These are phyloP conservation scores for Chalcis sispes DNA, from an alignment of 2,888 invertebrate species.

Conservation along the genomic window DNA sequence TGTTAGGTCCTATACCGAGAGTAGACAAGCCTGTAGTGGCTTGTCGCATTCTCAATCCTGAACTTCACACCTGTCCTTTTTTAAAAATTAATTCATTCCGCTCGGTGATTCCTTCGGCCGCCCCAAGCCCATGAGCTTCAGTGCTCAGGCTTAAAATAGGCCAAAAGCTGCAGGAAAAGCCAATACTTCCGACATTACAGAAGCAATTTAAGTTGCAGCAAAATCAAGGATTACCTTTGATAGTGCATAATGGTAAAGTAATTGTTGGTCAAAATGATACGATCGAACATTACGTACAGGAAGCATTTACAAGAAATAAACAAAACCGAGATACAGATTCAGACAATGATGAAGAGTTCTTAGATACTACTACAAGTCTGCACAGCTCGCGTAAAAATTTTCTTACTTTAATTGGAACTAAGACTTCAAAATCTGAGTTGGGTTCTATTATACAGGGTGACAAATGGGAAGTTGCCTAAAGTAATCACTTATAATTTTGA, in stretches of 20 bases:
- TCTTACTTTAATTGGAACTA: slow-evolving; percentile 65
- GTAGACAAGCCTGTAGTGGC: too few relatives aligned
- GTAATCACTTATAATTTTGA: background rate
- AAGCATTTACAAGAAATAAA: slow-evolving; percentile 56
- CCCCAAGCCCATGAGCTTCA: too few relatives aligned
- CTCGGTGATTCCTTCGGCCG: too few relatives aligned
- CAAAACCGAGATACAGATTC: slow-evolving; percentile 66
- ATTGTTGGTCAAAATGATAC: slow-evolving; percentile 65
- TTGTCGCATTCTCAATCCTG: too few relatives aligned
- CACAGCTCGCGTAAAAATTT: slow-evolving; percentile 65
- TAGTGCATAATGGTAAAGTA: slow-evolving; percentile 61
- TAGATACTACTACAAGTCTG: slow-evolving; percentile 72
- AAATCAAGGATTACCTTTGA: slow-evolving; percentile 58
- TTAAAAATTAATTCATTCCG: too few relatives aligned
- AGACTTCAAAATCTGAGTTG: slow-evolving; percentile 52
- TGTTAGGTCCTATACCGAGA: too few relatives aligned
- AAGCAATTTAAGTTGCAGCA: slow-evolving; percentile 56
- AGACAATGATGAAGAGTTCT: slow-evolving; percentile 72
- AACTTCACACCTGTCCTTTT: too few relatives aligned
- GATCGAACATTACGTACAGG: slow-evolving; percentile 69
- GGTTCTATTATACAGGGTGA: slow-evolving; percentile 51
- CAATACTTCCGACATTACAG: too few relatives aligned
- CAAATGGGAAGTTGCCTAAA: too few relatives aligned
- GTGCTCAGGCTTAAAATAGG: too few relatives aligned
- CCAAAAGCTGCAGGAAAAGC: too few relatives aligned